Evolutionary conservation across 1,140 invertebrate species (phyloP), one percentile per base, ranked within the genome.

Genomic region (Drosophila elegans): DNA sequence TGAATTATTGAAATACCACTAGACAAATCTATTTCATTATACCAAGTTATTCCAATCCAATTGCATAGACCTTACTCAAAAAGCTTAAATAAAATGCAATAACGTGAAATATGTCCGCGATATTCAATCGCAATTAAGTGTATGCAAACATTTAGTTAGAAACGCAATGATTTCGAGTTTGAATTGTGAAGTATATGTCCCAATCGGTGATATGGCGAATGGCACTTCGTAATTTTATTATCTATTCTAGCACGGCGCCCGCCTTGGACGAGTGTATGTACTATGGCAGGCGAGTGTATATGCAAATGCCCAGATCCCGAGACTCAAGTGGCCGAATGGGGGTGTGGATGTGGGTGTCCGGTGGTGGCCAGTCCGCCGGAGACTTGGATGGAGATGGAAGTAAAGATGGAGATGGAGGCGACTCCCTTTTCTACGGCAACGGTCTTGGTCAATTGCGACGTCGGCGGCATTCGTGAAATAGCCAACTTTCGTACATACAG

Each of bases 391-490:
- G 4, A 1, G 25, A 3, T 32, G 27, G 46, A 21, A 21, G 1
- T 0, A 21, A 21, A 21, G 16, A 21, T 21, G 16, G 16, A 21
- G 63, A 7, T 21, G 64, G 60, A 27, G 60, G 60, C 16, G 60
- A 32, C 74, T 48, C 69, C 69, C 78, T 59, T 74, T 32, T 3
- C 39, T 13, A 60, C 54, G 54, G 61, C 61, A 72, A 68, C 59
- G 55, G 67, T 83, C 76, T 76, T 88, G 83, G 83, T 83, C 83
- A 86, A 89, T 80, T 74, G 64, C 82, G 69, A 64, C 57, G 83
- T 82, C 72, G 83, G 59, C 67, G 84, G 83, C 75, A 74, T 83
- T 85, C 84, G 83, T 88, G 84, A 84, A 89, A 89, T 89, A 76
- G 76, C 76, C 84, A 89, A 86, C 79, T 89, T 89, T 86, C 66